phyloP scores from a whole-genome alignment of 2,888 invertebrate species.

The Agrochola litura region DNA sequence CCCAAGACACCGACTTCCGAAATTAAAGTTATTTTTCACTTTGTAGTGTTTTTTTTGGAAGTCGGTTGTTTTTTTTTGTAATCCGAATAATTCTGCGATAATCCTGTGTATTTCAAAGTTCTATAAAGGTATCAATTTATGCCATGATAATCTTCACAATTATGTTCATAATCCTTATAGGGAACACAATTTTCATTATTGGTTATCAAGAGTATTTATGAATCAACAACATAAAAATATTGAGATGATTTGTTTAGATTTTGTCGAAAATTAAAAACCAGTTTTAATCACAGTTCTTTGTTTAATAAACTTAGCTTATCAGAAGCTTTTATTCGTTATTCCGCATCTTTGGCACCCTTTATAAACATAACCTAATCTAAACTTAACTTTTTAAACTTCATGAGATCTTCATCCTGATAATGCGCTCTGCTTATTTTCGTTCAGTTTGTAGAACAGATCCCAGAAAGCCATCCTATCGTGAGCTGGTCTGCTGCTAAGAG shows the following conservation, averaged over 20 bases:
- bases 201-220: background rate
- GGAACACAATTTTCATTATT: background rate
- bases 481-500: conserved; percentile 67
- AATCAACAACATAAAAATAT: background rate
- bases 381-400: background rate
- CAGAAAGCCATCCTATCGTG: conserved; percentile 75
- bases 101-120: background rate
- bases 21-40: too few relatives aligned
- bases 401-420: background rate
- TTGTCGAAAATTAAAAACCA: background rate
- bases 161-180: background rate
- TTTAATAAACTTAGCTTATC: too few relatives aligned
- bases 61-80: too few relatives aligned
- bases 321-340: background rate
- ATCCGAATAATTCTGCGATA: background rate
- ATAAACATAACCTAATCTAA: background rate
- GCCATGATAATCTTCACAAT: background rate
- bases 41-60: too few relatives aligned
- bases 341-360: background rate
- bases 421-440: conserved; percentile 49
- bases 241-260: background rate
- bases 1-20: too few relatives aligned
- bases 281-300: background rate
- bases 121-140: background rate
- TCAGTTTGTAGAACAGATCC: conserved; percentile 73